Percentiles rank a stretch among this genome's conserved stretches.
Conservation (phyloP, 64 coral and sea anemone species). For the Dendronephthya gigantea region DNA sequence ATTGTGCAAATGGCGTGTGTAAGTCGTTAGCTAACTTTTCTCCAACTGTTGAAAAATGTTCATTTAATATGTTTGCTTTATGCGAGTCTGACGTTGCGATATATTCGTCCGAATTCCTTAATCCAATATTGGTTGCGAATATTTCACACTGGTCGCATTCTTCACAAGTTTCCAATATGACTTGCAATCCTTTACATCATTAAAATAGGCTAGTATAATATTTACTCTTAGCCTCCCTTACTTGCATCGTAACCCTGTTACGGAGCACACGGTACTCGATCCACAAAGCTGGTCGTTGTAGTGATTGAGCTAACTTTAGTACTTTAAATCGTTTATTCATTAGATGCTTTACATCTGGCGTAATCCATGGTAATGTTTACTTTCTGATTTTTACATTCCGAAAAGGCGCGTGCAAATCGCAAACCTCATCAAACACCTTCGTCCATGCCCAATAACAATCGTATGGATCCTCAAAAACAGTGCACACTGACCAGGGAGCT, state of each 20-base stretch:
- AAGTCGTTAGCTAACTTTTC: conserved; percentile 13
- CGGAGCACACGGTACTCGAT: not conserved
- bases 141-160: not conserved
- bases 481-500: conserved; percentile 17
- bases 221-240: not conserved
- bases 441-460: conserved; percentile 44
- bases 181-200: conserved; percentile 30
- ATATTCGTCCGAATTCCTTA: not conserved
- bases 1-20: not conserved
- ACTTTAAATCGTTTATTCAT: conserved; percentile 16
- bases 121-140: not conserved
- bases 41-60: not conserved
- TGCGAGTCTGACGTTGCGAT: not conserved
- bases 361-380: not conserved
- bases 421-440: conserved; percentile 36
- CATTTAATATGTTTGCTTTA: not conserved
- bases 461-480: conserved; percentile 34
- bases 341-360: not conserved
- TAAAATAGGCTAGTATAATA: conserved; percentile 22
- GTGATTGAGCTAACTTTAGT: not conserved
- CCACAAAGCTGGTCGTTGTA: not conserved
- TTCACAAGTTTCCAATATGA: too few relatives aligned
- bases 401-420: conserved; percentile 30
- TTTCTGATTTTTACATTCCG: conserved; percentile 25
- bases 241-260: conserved; percentile 10